Evolutionary conservation across 2,888 invertebrate genomes (phyloP), one percentile per base, ranked within the genome.

Genomic region (Xylophagus ater): DNA sequence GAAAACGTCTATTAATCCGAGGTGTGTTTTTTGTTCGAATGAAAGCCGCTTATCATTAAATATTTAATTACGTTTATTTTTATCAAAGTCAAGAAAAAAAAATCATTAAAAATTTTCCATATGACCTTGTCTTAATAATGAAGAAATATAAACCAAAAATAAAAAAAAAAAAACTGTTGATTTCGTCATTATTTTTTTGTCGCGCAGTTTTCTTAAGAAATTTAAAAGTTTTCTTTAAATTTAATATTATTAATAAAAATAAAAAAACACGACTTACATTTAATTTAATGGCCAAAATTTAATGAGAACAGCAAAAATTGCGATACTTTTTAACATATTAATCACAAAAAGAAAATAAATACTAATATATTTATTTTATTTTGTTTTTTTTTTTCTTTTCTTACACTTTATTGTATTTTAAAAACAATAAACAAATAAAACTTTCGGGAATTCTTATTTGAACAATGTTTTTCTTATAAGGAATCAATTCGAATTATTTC

Each of bases 221-320:
- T n/a, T n/a, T n/a, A n/a, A n/a, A n/a, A n/a, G n/a, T n/a, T 23
- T 8, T 23, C 9, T 6, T 23, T 9, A 23, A 6, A 23, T 9
- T 23, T 23, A 23, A 23, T 23, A 8, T 23, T 23, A 8, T 9
- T 23, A 23, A 23, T 23, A 23, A 8, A 8, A 8, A 8, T 26
- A 26, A 26, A 8, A 5, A 26, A 26, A 26, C n/a, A n/a, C n/a
- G n/a, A 28, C 30, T 32, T 41, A 41, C 41, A 29, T 23, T 6
- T 8, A 9, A 24, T 25, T 18, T 36, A 41, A 25, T 36, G 41
- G 41, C 41, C 41, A 41, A 32, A 34, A 41, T 19, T 41, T 41
- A 13, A 41, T 41, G 24, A 41, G 36, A 20, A 25, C 36, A 13
- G 41, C 34, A 25, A 29, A 32, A 20, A 41, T 41, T 10, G 13